Evolutionary conservation across 2,797 vertebrate genomes (phyloP).

Genomic region (Dendrocincla fuliginosa): DNA sequence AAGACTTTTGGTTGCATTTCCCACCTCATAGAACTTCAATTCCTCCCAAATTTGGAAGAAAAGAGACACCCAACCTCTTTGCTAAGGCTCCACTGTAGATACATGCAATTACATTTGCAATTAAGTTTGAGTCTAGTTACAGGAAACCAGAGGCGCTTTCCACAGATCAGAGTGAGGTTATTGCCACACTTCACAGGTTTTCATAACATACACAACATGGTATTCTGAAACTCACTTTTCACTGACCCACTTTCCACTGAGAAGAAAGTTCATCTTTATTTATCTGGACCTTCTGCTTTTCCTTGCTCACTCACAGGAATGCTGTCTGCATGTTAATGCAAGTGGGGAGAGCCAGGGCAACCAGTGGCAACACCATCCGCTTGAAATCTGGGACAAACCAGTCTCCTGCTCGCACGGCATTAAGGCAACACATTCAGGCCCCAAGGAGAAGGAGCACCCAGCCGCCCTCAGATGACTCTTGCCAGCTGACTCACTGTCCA

Average conservation of each 20-base stretch:
- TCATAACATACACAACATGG: neutral
- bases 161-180: neutral
- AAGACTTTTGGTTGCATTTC: neutral
- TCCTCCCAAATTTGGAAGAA: neutral
- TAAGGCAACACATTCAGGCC: neutral
- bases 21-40: neutral
- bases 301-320: neutral
- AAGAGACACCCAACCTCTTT: neutral
- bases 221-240: constrained; percentile 3
- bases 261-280: constrained; percentile 52
- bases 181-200: neutral
- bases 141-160: constrained; percentile 19
- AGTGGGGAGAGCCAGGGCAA: neutral
- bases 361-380: neutral
- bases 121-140: neutral
- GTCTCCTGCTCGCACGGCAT: neutral
- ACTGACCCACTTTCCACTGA: constrained; percentile 30
- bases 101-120: neutral
- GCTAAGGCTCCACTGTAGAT: neutral
- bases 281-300: constrained; percentile 50
- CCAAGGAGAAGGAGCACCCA: constrained; percentile 12
- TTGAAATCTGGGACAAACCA: constrained; percentile 18
- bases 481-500: neutral
- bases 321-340: constrained; percentile 3
- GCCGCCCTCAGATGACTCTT: neutral